Conservation (phyloP, 2,797 vertebrate genomes). For the Sitta carolinensis region DNA sequence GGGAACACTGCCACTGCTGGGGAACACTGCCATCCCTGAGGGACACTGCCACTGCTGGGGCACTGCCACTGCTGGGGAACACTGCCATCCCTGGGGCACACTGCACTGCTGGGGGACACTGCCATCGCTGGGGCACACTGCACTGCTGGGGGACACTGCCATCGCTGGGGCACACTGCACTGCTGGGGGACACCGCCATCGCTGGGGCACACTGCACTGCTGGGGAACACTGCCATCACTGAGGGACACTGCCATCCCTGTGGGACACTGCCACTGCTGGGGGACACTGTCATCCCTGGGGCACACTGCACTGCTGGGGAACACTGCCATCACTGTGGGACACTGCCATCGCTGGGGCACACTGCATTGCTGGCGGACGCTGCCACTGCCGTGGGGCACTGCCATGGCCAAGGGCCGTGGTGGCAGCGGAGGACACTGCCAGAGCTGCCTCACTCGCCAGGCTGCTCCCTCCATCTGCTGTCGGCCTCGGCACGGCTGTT, state of each 20-base stretch:
- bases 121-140: not conserved
- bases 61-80: not conserved
- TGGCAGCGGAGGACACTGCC: not conserved
- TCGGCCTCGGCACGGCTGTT: not conserved
- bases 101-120: not conserved
- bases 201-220: not conserved
- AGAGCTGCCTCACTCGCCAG: not conserved
- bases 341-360: not conserved
- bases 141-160: not conserved
- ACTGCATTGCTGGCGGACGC: not conserved
- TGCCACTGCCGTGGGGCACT: not conserved
- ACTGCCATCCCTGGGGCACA: not conserved
- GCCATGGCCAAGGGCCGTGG: not conserved
- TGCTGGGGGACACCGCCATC: rapidly evolving
- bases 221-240: not conserved
- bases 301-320: too few relatives aligned
- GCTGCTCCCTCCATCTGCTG: slow-evolving; percentile 50
- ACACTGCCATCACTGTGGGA: not conserved
- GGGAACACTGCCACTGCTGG: rapidly evolving
- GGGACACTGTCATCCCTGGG: not conserved
- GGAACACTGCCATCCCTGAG: not conserved
- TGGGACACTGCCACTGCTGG: not conserved
- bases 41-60: not conserved
- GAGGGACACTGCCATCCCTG: not conserved
- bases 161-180: rapidly evolving